phyloP scores from a whole-genome alignment of 2,113 vertebrate genomes.

The Prietella phreatophila region DNA sequence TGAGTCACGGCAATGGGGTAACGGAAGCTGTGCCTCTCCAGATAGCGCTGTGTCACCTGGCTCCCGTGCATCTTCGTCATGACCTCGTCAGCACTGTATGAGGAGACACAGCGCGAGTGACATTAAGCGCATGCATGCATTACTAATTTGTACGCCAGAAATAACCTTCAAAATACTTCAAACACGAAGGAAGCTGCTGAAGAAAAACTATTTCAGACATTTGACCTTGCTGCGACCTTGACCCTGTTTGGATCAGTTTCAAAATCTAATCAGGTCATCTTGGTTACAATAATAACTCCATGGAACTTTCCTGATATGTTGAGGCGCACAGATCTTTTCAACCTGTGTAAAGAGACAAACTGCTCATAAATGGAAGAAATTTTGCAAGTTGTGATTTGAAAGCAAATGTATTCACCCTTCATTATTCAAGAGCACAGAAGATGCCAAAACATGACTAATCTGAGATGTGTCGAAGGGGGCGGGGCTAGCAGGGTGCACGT shows the following conservation, averaged over 20 bases:
- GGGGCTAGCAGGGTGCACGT: neutral
- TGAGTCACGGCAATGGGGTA: constrained; percentile 86
- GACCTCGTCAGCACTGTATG: constrained; percentile 85
- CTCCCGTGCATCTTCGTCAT: constrained; percentile 88
- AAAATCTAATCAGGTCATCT: neutral
- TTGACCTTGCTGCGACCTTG: neutral
- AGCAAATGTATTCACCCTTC: too few relatives aligned
- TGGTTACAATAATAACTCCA: too few relatives aligned
- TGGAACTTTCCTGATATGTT: too few relatives aligned
- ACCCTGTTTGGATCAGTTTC: neutral
- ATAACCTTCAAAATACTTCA: neutral
- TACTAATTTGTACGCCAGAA: neutral
- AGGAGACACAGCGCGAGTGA: neutral
- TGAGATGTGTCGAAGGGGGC: neutral
- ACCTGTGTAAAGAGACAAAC: too few relatives aligned
- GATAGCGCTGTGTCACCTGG: constrained; percentile 87
- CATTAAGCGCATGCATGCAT: neutral
- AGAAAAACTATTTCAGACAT: neutral
- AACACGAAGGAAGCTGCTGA: neutral
- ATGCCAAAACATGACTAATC: neutral
- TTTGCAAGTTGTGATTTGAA: too few relatives aligned
- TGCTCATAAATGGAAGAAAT: too few relatives aligned
- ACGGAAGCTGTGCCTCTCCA: constrained; percentile 92
- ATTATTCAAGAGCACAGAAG: neutral
- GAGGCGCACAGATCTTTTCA: too few relatives aligned